Percentiles rank a stretch among this genome's conserved stretches.
These are phyloP conservation scores for Poecilus cupreus DNA, from an alignment of 2,888 invertebrate genomes.

Conservation along the genomic window DNA sequence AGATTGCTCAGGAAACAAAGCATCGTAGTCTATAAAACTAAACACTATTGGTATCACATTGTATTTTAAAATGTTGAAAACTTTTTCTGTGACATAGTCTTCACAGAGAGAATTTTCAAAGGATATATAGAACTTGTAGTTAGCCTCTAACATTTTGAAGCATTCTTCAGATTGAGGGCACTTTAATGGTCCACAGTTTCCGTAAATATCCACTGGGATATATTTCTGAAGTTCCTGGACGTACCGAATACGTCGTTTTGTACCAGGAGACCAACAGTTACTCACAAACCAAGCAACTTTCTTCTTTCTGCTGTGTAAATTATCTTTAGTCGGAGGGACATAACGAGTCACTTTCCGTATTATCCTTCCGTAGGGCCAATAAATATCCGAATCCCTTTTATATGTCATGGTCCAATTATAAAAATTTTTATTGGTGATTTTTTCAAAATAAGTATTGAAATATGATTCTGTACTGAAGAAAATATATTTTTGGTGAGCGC, in stretches of 20 bases:
- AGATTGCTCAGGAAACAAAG: slow-evolving; percentile 60
- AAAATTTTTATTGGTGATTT: slow-evolving; percentile 65
- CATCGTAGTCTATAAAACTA: slow-evolving; percentile 59
- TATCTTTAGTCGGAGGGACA: slow-evolving; percentile 60
- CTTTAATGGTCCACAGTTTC: slow-evolving; percentile 75
- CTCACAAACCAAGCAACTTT: slow-evolving; percentile 76
- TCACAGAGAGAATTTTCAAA: slow-evolving; percentile 63
- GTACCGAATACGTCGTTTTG: slow-evolving; percentile 69
- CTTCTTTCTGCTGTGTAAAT: slow-evolving; percentile 68
- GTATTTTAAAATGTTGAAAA: slow-evolving; percentile 56
- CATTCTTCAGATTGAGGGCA: slow-evolving; percentile 71
- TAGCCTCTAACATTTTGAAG: slow-evolving; percentile 72
- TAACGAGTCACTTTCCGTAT: slow-evolving; percentile 61
- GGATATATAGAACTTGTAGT: slow-evolving; percentile 62
- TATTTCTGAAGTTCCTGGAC: slow-evolving; percentile 74
- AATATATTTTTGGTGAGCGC: slow-evolving; percentile 72
- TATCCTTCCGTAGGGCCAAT: slow-evolving; percentile 70
- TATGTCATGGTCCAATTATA: slow-evolving; percentile 78
- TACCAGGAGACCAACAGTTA: neutral
- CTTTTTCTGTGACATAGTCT: slow-evolving; percentile 63
- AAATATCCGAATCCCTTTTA: slow-evolving; percentile 71
- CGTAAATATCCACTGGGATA: slow-evolving; percentile 79
- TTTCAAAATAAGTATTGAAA: neutral
- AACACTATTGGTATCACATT: slow-evolving; percentile 63
- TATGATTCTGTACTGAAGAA: slow-evolving; percentile 64